Percentiles rank a stretch among this genome's conserved stretches.
Conservation (phyloP, 2,888 invertebrate genomes). For the Eulithis testata region DNA sequence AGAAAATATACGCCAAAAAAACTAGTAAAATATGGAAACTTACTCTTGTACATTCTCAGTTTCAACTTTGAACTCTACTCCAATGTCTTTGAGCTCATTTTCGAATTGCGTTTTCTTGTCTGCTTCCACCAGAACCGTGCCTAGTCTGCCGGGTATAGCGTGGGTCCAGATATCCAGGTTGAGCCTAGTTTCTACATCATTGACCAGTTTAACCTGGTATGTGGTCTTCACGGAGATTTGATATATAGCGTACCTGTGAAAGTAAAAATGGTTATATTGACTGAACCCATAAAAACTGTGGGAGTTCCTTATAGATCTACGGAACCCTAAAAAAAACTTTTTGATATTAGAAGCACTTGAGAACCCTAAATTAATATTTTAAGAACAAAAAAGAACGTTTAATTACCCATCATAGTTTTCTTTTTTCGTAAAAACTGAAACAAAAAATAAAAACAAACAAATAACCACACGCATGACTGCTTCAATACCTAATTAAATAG, state of each 20-base stretch:
- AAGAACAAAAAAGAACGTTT: not conserved
- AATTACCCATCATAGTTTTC: conserved; percentile 60
- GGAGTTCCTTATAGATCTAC: not conserved
- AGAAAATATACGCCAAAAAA: not conserved
- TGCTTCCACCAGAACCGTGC: conserved; percentile 57
- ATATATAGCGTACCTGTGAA: conserved; percentile 55
- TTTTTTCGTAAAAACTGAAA: conserved; percentile 54
- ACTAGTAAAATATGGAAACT: conserved; percentile 39
- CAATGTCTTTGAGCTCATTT: conserved; percentile 51
- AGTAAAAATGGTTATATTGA: not conserved
- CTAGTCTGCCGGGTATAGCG: conserved; percentile 51
- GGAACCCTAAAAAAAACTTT: too few relatives aligned
- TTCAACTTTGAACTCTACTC: conserved; percentile 54
- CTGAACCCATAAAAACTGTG: not conserved
- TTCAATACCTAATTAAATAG: conserved; percentile 15
- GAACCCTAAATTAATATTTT: too few relatives aligned
- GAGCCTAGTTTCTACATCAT: conserved; percentile 49
- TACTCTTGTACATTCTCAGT: conserved; percentile 69
- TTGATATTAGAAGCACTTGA: too few relatives aligned
- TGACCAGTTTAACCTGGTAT: conserved; percentile 53
- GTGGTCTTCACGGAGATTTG: conserved; percentile 52
- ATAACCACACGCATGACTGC: conserved; percentile 41
- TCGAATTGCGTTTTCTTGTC: conserved; percentile 54
- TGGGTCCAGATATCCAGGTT: conserved; percentile 60
- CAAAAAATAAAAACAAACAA: conserved; percentile 45